Evolutionary conservation across 1,140 invertebrate genomes (phyloP), one percentile per base, ranked within the genome.

Genomic region (Phymastichus coffea): DNA sequence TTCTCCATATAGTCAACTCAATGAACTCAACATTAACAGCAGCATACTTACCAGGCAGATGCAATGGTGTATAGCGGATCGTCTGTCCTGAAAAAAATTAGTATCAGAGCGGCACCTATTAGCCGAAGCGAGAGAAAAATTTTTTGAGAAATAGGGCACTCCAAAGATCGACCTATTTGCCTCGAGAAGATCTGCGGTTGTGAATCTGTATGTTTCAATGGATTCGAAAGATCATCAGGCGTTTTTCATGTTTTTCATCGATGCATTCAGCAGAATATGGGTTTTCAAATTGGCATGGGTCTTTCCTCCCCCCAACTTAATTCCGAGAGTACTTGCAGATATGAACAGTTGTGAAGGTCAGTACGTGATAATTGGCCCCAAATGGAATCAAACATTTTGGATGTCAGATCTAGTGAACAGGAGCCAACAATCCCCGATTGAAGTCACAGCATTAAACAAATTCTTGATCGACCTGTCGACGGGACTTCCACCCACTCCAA

Each of bases 231-330:
- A 71, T 47, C 28, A 53, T 4, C 12, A 64, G 15, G 69, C 66
- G 4, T 40, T 35, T 3, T 63, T 55, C 53, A n/a, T n/a, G n/a
- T n/a, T n/a, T n/a, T n/a, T n/a, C n/a, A 56, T 70, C 65, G 66
- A 74, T 51, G 72, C 72, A 4, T 67, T 73, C 61, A 68, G 66
- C 26, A 47, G 15, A n/a, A 19, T 15, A 20, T 70, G 70, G 72
- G 28, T 63, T 10, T 74, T 57, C 41, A 64, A 25, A 14, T 61
- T 72, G 10, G 71, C 66, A 15, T 76, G 71, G 74, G 57, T 74
- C 1, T 76, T 75, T 51, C 69, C 70, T n/a, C 70, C 71, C n/a
- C 70, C 72, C n/a, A n/a, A n/a, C n/a, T n/a, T n/a, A n/a, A n/a
- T n/a, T n/a, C n/a, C n/a, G n/a, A n/a, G n/a, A n/a, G 2, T 74